Base-by-base conservation (phyloP, 2,888 invertebrate species). In the Xestia xanthographa region DNA sequence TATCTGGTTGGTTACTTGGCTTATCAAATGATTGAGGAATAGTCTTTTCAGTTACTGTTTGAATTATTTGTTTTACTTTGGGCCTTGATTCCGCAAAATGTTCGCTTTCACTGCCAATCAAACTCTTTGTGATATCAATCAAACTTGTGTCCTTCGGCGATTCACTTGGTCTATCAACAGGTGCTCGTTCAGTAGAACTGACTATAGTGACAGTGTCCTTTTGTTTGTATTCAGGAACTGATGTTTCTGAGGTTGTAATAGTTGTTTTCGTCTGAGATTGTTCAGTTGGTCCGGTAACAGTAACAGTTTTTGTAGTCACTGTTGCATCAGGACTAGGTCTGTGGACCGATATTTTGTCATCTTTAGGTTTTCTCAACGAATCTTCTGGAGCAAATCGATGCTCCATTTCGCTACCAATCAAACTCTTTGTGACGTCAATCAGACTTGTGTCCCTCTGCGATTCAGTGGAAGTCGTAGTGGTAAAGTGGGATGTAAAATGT, bases 51-150 rank as follows among this genome's bases (percentile, higher is more conserved):
- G 68, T 62, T 34, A 77, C 50, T 8, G 75, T 68, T 5, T 79
- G 56, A 50, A 69, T 45, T 17, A 69, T 62, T 20, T 81, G 62
- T 72, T 72, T 82, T 1, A 60, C 22, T 56, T 56, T 62, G 74
- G 84, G 76, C 4, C 4, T 69, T 14, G 85, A 74, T 2, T 73
- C 60, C 12, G 66, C 11, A 2, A 87, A 88, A 67, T 90, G 86
- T 26, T 85, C 86, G 12, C 81, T 83, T 84, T 91, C 92, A 83
- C 83, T 91, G n/a, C 74, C 88, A 41, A 92, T 87, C 6, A 92
- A 83, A 45, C 65, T 85, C 58, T 87, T 85, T 41, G 41, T 41
- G 41, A 41, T 11, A 11, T 41, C 41, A 41, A 41, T 41, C 41
- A 41, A 1, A 41, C 11, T 41, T 41, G 41, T 41, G 41, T 41